Conservation (phyloP, 2,113 vertebrate genomes). For the Limnothrissa miodon region DNA sequence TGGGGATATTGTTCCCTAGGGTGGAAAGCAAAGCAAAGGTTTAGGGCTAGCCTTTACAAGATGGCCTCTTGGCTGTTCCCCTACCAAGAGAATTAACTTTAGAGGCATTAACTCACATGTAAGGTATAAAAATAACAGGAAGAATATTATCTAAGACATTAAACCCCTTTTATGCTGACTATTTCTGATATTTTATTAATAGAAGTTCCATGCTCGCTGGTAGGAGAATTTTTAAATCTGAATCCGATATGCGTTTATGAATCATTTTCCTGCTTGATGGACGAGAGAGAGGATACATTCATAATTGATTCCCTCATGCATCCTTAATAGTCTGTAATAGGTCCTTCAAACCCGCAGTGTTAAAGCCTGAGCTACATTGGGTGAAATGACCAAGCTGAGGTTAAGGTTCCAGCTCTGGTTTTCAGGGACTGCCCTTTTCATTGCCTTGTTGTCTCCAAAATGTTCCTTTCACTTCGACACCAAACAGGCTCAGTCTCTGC, state of each 20-base stretch:
- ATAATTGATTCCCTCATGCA: conserved; percentile 31
- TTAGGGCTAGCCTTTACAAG: no score
- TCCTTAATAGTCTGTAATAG: conserved; percentile 30
- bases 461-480: background rate
- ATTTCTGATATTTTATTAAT: conserved; percentile 15
- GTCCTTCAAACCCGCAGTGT: background rate
- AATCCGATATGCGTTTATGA: conserved; percentile 14
- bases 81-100: background rate
- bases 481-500: background rate
- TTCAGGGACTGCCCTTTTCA: background rate
- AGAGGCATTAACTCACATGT: background rate
- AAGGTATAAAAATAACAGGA: background rate
- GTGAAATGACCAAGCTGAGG: background rate
- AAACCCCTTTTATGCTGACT: conserved; percentile 21
- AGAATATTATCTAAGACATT: background rate
- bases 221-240: background rate
- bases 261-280: conserved; percentile 22
- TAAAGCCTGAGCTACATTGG: background rate
- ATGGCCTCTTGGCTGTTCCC: background rate
- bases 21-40: background rate
- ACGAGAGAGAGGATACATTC: conserved; percentile 12
- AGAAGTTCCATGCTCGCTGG: background rate
- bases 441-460: background rate
- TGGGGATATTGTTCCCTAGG: background rate
- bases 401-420: background rate